Conservation (phyloP, 2,797 vertebrate species). For the Choloepus didactylus region DNA sequence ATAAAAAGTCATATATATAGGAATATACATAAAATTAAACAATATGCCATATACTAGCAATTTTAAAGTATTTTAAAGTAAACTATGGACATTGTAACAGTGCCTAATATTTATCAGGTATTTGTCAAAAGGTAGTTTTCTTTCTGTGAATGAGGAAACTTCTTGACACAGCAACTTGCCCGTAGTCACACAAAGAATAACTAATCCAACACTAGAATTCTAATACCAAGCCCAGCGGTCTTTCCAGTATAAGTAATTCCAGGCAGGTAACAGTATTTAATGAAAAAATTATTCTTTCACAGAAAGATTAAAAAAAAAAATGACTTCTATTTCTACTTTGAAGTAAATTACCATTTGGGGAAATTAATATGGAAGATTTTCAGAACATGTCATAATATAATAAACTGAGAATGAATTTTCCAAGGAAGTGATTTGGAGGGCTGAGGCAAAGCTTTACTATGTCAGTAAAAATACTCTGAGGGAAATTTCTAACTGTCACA, state of each 20-base stretch:
- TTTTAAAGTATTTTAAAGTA: slow-evolving; percentile 45
- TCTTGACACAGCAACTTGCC: neutral
- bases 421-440: neutral
- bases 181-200: neutral
- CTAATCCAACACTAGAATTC: neutral
- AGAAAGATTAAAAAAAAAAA: slow-evolving; percentile 26
- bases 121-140: slow-evolving; percentile 43
- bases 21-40: neutral
- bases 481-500: neutral
- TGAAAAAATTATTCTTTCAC: neutral
- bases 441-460: neutral
- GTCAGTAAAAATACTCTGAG: neutral
- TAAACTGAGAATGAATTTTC: slow-evolving; percentile 53
- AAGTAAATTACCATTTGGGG: neutral
- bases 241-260: neutral
- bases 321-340: slow-evolving; percentile 19
- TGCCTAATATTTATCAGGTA: neutral
- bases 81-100: neutral
- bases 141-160: slow-evolving; percentile 18
- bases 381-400: neutral
- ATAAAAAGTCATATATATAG: too few species aligned
- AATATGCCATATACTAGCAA: neutral
- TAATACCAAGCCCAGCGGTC: neutral
- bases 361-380: slow-evolving; percentile 39
- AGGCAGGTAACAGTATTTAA: neutral